Evolutionary conservation across 2,113 vertebrate genomes (phyloP).

Genomic region (Onychostruthus taczanowskii): DNA sequence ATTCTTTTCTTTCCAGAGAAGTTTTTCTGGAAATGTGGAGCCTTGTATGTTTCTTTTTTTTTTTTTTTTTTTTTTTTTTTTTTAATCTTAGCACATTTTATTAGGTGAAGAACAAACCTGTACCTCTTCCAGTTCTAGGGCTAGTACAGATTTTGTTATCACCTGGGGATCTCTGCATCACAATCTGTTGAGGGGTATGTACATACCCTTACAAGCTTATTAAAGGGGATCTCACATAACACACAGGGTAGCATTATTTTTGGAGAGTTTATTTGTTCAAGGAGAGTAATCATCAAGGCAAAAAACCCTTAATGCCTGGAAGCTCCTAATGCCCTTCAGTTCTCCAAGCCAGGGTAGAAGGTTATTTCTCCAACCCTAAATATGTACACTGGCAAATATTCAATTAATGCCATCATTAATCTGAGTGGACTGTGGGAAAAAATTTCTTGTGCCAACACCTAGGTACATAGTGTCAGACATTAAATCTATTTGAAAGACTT

Average conservation of each 20-base stretch:
- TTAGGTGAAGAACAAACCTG: not conserved
- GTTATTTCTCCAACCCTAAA: not conserved
- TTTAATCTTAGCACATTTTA: not conserved
- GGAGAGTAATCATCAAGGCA: not conserved
- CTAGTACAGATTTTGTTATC: not conserved
- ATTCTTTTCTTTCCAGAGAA: not conserved
- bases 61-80: not conserved
- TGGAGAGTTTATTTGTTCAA: not conserved
- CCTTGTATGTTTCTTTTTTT: not conserved
- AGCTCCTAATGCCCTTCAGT: not conserved
- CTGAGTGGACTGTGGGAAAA: not conserved
- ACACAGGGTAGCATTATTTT: not conserved
- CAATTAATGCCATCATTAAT: not conserved
- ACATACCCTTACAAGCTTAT: not conserved
- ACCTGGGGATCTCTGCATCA: not conserved
- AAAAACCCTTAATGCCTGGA: not conserved
- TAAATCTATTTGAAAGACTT: not conserved
- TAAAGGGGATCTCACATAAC: not conserved
- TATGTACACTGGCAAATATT: not conserved
- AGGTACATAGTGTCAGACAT: not conserved
- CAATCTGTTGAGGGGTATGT: too few species aligned
- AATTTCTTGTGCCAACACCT: not conserved
- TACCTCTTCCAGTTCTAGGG: not conserved
- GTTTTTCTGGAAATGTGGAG: not conserved
- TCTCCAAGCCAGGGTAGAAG: not conserved